A percentile compares a stretch with the other conserved stretches of the same genome.
Evolutionary conservation across 2,113 vertebrate genomes (phyloP).

Genomic region (Elaphurus davidianus): DNA sequence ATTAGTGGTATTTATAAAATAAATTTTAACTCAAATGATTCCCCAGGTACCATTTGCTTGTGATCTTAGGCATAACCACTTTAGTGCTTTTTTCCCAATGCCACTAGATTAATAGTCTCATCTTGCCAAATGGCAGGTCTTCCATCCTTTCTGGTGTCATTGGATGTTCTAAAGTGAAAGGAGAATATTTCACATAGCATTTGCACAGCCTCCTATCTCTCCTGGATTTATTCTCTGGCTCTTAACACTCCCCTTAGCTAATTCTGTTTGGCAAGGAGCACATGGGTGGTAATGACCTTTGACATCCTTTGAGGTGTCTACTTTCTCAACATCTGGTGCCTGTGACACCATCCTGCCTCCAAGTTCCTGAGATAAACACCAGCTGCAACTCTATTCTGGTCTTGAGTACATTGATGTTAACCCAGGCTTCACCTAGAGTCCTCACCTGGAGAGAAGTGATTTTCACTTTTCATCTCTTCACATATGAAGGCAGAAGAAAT

Average conservation of each 20-base stretch:
- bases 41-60: not conserved
- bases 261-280: not conserved
- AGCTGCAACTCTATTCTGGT: not conserved
- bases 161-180: not conserved
- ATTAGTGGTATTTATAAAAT: conserved; percentile 1
- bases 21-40: not conserved
- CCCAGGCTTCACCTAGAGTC: not conserved
- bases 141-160: not conserved
- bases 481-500: not conserved
- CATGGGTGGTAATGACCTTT: not conserved
- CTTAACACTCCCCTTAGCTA: not conserved
- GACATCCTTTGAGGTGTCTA: not conserved
- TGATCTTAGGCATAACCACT: not conserved
- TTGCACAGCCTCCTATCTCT: not conserved
- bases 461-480: not conserved
- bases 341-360: not conserved
- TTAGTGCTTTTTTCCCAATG: not conserved
- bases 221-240: not conserved
- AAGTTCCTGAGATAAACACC: not conserved
- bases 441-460: not conserved
- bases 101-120: not conserved
- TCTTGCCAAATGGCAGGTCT: not conserved
- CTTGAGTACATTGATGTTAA: not conserved
- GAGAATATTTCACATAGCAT: not conserved
- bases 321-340: not conserved